Conservation (phyloP, 2,113 vertebrate genomes). For the Atherinomorus stipes region DNA sequence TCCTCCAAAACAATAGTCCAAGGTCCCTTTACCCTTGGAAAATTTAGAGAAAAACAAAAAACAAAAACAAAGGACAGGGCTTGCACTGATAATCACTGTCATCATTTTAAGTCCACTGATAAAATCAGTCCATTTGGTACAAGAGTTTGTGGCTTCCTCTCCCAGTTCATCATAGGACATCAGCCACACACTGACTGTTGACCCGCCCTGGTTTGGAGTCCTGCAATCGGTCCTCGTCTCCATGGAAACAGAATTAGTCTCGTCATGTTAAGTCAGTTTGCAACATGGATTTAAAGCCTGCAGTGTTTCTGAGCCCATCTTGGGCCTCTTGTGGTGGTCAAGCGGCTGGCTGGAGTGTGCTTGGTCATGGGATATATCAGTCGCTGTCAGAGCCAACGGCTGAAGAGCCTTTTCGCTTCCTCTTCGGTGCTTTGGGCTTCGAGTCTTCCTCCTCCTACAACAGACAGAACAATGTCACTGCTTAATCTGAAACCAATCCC, state of each 20-base stretch:
- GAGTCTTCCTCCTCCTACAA: conserved; percentile 93
- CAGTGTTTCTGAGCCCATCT: conserved; percentile 34
- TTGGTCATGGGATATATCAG: conserved; percentile 78
- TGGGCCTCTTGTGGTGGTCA: conserved; percentile 48
- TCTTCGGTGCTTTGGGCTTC: conserved; percentile 92
- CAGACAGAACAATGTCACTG: not conserved
- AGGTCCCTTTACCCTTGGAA: not conserved
- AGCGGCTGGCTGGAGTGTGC: conserved; percentile 43
- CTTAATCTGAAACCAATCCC: not conserved
- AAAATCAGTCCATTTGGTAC: conserved; percentile 46
- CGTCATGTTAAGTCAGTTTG: conserved; percentile 27
- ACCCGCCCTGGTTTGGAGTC: not conserved
- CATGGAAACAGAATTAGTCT: conserved; percentile 44
- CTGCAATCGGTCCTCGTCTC: conserved; percentile 27
- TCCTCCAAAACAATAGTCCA: conserved; percentile 58
- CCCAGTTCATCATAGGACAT: conserved; percentile 56
- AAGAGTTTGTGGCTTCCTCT: conserved; percentile 24
- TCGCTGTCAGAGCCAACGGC: conserved; percentile 95
- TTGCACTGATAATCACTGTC: not conserved
- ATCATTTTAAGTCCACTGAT: conserved; percentile 25
- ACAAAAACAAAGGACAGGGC: not conserved
- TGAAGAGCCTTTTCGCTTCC: conserved; percentile 93
- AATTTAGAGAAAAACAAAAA: not conserved
- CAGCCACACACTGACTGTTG: conserved; percentile 26
- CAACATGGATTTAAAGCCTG: conserved; percentile 23